phyloP scores from a whole-genome alignment of 1,140 invertebrate species.

The Papilio glaucus region DNA sequence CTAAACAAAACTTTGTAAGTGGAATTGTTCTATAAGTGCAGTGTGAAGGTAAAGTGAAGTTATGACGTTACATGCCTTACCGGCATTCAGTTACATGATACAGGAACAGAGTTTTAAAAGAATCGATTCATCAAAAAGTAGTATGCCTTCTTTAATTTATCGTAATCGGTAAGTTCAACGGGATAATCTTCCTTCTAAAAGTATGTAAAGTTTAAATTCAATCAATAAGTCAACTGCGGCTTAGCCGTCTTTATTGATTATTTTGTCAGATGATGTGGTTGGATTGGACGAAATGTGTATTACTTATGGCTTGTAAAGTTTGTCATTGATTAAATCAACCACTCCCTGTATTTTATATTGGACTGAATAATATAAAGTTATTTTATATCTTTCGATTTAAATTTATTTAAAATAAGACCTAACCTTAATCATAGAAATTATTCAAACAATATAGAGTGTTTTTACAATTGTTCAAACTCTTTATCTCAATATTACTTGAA shows the following conservation, averaged over 20 bases:
- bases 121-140: conserved; percentile 67
- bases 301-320: background rate
- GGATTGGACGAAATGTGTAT: background rate
- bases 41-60: conserved; percentile 74
- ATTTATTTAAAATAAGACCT: background rate
- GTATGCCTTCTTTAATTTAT: conserved; percentile 80
- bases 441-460: background rate
- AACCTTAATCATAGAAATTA: background rate
- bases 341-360: background rate
- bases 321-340: background rate
- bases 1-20: conserved; percentile 64
- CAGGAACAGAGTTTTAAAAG: conserved; percentile 74
- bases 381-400: background rate
- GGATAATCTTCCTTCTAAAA: conserved; percentile 38
- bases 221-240: conserved; percentile 54
- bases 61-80: conserved; percentile 79
- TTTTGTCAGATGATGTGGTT: conserved; percentile 14
- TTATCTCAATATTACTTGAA: background rate
- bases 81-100: conserved; percentile 77
- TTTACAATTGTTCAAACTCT: background rate
- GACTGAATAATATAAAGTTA: background rate
- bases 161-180: conserved; percentile 72
- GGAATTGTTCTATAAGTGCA: conserved; percentile 56
- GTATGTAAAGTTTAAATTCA: conserved; percentile 31
- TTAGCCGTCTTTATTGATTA: conserved; percentile 27